Conservation (phyloP, 2,797 vertebrate species). For the Liasis olivaceus region DNA sequence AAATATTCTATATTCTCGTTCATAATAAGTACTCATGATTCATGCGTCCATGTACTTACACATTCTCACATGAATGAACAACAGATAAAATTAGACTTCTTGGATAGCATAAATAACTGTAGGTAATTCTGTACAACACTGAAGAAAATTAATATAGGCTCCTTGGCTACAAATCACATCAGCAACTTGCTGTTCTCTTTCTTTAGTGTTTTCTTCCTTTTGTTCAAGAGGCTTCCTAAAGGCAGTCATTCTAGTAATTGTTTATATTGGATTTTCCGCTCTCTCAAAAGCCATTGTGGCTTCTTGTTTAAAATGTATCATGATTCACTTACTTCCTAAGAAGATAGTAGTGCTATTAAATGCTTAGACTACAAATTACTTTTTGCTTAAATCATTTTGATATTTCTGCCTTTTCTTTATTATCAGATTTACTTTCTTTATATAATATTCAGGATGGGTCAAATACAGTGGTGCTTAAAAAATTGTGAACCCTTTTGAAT, state of each 20-base stretch:
- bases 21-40: too few species aligned
- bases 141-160: neutral
- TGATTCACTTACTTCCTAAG: neutral
- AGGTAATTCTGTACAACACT: neutral
- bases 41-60: too few species aligned
- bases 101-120: neutral
- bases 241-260: too few species aligned
- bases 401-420: neutral
- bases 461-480: too few species aligned
- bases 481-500: too few species aligned
- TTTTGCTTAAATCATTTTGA: neutral
- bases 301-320: neutral
- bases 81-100: too few species aligned
- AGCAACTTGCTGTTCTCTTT: too few species aligned
- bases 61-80: too few species aligned
- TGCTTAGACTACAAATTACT: neutral
- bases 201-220: neutral
- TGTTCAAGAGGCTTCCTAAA: neutral
- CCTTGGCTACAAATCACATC: neutral
- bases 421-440: neutral
- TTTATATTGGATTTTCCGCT: too few species aligned
- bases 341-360: neutral
- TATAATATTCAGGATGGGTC: neutral
- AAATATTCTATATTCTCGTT: too few species aligned
- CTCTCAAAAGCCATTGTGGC: too few species aligned